Evolutionary conservation across 2,113 vertebrate species (phyloP), one percentile per base, ranked within the genome.

Genomic region (Pachypanchax playfairii): DNA sequence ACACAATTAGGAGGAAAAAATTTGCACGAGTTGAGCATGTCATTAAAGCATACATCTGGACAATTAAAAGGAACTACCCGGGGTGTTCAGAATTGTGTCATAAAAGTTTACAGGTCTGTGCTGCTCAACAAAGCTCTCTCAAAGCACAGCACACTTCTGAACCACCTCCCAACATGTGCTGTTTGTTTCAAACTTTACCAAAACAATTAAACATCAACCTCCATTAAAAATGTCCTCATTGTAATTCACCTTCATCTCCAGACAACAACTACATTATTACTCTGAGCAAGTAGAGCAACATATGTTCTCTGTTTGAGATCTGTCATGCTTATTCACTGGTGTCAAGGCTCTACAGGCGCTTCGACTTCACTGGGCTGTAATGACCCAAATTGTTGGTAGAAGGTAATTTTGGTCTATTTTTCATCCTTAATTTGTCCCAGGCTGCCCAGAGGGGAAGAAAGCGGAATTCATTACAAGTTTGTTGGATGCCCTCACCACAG

Each of bases 361-460:
- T 55, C 14, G 31, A 65, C 73, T 44, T 65, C 65, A 50, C 77
- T 65, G 33, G 1, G 17, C 49, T 21, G 29, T 82, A 70, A 83
- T 64, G 43, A 65, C 47, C 74, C 74, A 63, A 74, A 82, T 85
- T 79, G 66, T 62, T 57, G 31, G 57, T 59, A 49, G 70, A 82
- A 56, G 66, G 51, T 88, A 74, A 87, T 77, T 66, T 43, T 54
- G 33, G 7, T 22, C 75, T 65, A 10, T 60, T 36, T 33, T 33
- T 60, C 83, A 55, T 85, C 65, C 79, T 72, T 72, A 62, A 77
- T 79, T 84, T 80, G 48, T 63, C 82, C 53, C 90, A 99, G 97
- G 97, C 67, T 99, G 97, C 70, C 96, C 97, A 29, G 97, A 98
- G 77, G 96, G 91, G 57, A 98, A 98, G 92, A 99, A 99, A 87